Percentiles rank a stretch among this genome's conserved stretches.
Evolutionary conservation across 2,888 invertebrate genomes (phyloP).

Genomic region (Bombyx huttoni): DNA sequence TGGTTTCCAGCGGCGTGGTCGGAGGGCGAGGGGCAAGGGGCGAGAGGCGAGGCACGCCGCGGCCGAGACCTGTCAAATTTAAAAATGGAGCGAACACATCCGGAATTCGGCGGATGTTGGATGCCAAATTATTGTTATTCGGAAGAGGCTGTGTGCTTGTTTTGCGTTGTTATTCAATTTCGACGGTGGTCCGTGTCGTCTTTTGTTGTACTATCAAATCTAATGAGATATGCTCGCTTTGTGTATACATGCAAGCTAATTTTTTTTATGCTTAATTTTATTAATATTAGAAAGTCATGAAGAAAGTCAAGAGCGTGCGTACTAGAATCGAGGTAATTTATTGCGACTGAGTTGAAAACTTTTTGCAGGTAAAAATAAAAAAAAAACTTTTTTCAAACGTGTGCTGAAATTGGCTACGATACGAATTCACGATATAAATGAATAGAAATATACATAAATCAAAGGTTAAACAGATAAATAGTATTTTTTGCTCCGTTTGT

Average conservation of each 20-base stretch:
- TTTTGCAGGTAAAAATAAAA: too few relatives aligned
- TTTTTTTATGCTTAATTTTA: background rate
- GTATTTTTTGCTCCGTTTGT: too few relatives aligned
- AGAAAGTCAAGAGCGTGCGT: too few relatives aligned
- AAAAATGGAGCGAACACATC: conserved; percentile 66
- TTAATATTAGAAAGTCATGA: background rate
- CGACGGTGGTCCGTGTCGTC: conserved; percentile 41
- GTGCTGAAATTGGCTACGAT: too few relatives aligned
- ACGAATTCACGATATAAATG: too few relatives aligned
- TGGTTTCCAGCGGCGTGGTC: conserved; percentile 25
- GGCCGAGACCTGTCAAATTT: conserved; percentile 64
- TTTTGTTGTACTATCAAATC: conserved; percentile 23
- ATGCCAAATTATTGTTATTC: conserved; percentile 70
- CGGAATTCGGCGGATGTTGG: conserved; percentile 58
- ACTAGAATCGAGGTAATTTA: too few relatives aligned
- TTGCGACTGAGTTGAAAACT: too few relatives aligned
- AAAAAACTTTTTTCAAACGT: too few relatives aligned
- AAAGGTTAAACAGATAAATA: too few relatives aligned
- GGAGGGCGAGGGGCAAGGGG: conserved; percentile 12
- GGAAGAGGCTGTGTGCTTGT: conserved; percentile 34
- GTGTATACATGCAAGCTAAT: background rate
- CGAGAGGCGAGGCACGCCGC: conserved; percentile 15
- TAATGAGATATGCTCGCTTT: conserved; percentile 3
- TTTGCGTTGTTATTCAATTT: conserved; percentile 63
- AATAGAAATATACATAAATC: too few relatives aligned